Evolutionary conservation across 2,797 vertebrate species (phyloP).

Genomic region (Cyprinodon diabolis): DNA sequence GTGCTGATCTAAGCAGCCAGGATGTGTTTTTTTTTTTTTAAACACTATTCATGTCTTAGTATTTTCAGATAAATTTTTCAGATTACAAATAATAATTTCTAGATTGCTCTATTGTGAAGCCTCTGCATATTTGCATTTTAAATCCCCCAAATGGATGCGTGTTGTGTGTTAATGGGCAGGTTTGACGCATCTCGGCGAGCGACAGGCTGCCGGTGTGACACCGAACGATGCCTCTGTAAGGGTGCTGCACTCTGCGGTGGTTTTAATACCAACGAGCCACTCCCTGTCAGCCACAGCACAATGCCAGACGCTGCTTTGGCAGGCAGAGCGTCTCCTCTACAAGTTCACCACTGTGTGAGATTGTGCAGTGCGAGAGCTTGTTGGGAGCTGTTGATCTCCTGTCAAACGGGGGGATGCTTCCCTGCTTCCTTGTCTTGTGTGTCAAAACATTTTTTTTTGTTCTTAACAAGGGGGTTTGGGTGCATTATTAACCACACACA

Average conservation of each 20-base stretch:
- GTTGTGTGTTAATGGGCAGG: conserved; percentile 5
- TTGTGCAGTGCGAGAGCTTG: conserved; percentile 1
- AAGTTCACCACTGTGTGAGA: conserved; percentile 33
- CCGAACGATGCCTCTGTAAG: conserved; percentile 54
- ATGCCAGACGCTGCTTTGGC: conserved; percentile 38
- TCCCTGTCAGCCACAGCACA: conserved; percentile 63
- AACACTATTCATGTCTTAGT: too few species aligned
- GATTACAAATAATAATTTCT: not conserved
- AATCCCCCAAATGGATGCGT: not conserved
- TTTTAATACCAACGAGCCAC: conserved; percentile 68
- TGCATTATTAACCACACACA: conserved; percentile 27
- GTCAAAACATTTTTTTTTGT: conserved; percentile 26
- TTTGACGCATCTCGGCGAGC: not conserved
- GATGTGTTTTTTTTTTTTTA: not conserved
- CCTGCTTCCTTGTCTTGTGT: conserved; percentile 9
- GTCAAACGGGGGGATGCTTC: conserved; percentile 9
- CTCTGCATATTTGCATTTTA: conserved; percentile 15
- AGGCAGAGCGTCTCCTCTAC: conserved; percentile 19
- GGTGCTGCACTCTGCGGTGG: conserved; percentile 54
- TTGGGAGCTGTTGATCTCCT: conserved; percentile 20
- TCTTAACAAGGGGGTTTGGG: conserved; percentile 7
- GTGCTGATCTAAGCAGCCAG: not conserved
- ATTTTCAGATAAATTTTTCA: not conserved
- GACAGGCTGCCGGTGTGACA: conserved; percentile 38
- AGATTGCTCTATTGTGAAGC: not conserved